These are phyloP conservation scores for Phylloscopus whistleri DNA, from an alignment of 2,113 vertebrate genomes.

Conservation along the genomic window DNA sequence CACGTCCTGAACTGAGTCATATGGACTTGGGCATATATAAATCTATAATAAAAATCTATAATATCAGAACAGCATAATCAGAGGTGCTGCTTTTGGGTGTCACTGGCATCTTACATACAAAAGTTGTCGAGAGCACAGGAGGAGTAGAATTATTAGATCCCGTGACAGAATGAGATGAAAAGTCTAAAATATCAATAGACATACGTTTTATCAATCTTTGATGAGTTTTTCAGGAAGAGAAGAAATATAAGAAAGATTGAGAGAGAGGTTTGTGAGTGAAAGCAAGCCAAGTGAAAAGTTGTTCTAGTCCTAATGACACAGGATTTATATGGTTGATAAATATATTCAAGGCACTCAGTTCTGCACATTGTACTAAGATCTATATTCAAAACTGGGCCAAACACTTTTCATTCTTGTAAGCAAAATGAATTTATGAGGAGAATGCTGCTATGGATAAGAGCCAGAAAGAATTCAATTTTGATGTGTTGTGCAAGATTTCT, in stretches of 20 bases:
- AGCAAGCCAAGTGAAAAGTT: background rate
- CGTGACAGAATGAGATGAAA: background rate
- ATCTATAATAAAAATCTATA: background rate
- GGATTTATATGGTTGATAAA: background rate
- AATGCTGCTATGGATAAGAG: background rate
- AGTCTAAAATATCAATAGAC: background rate
- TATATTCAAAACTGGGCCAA: background rate
- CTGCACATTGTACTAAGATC: background rate
- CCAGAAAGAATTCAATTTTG: background rate
- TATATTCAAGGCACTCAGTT: background rate
- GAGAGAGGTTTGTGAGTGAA: background rate
- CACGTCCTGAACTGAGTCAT: fast-evolving
- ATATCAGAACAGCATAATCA: background rate
- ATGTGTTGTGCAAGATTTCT: background rate
- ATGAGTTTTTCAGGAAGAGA: background rate
- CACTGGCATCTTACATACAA: background rate
- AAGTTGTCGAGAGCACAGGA: background rate
- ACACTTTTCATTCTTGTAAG: background rate
- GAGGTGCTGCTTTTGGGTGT: background rate
- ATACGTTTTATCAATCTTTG: background rate
- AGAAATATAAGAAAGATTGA: background rate
- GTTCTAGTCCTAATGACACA: background rate
- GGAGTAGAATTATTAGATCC: background rate
- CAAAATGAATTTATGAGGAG: background rate
- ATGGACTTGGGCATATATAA: background rate